Evolutionary conservation across 2,797 vertebrate species (phyloP).

Genomic region (Urophycis tenuis): DNA sequence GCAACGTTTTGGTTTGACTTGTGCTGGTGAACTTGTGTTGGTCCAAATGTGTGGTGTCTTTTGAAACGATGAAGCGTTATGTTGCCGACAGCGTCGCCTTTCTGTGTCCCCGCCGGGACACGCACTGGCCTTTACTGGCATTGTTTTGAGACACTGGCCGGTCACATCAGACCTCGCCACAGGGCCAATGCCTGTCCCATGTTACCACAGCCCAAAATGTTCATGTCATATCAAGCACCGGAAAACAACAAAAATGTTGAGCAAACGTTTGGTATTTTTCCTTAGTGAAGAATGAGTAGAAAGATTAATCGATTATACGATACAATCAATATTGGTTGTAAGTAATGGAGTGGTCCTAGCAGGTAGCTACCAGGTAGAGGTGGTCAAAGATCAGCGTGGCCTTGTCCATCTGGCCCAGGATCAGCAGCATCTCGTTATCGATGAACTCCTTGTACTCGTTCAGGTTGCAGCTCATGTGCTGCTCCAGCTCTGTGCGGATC

Average conservation of each 20-base stretch:
- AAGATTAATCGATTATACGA: background rate
- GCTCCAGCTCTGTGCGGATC: constrained; percentile 83
- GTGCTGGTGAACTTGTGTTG: too few species aligned
- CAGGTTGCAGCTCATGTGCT: constrained; percentile 84
- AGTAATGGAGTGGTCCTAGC: background rate
- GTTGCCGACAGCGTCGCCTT: too few species aligned
- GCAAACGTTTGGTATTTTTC: background rate
- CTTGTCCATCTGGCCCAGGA: constrained; percentile 88
- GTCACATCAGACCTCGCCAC: too few species aligned
- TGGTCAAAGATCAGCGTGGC: constrained; percentile 91
- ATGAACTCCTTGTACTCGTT: constrained; percentile 87
- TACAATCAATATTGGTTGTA: background rate
- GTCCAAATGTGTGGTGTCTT: too few species aligned
- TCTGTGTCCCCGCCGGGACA: too few species aligned
- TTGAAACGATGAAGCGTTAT: too few species aligned
- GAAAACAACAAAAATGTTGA: background rate
- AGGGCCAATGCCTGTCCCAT: too few species aligned
- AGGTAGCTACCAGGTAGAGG: constrained; percentile 82
- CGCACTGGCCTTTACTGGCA: too few species aligned
- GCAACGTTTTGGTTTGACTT: too few species aligned
- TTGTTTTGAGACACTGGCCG: too few species aligned
- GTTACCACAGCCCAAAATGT: background rate
- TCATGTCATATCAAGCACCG: background rate
- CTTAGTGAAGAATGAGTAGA: background rate
- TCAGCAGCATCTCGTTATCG: constrained; percentile 86